Percentiles rank a stretch among this genome's conserved stretches.
These are phyloP conservation scores for Hartigia nigra DNA, from an alignment of 2,888 invertebrate genomes.

Conservation along the genomic window DNA sequence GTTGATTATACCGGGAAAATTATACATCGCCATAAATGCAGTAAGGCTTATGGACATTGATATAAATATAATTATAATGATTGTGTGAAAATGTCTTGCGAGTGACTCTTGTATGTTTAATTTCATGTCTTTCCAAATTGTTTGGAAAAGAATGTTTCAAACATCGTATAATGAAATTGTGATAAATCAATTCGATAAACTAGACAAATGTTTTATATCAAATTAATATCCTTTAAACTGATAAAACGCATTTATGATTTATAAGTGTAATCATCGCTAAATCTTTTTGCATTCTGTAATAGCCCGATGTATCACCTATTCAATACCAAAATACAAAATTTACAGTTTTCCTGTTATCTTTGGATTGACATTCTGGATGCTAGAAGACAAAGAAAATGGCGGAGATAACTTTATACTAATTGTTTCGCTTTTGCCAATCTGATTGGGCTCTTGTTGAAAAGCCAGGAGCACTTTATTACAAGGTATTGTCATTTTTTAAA, in stretches of 20 bases:
- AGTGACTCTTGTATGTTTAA: neutral
- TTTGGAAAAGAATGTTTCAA: neutral
- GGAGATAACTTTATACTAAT: neutral
- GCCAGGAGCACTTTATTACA: slow-evolving; percentile 18
- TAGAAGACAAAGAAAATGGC: neutral
- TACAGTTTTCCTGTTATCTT: neutral
- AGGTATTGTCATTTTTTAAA: slow-evolving; percentile 35
- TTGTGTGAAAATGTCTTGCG: neutral
- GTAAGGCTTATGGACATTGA: neutral
- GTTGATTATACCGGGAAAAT: neutral
- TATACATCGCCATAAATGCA: neutral
- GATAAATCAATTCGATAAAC: neutral
- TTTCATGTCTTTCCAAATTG: neutral
- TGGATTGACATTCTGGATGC: neutral
- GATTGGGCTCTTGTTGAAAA: neutral
- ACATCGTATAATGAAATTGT: neutral
- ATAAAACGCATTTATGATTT: neutral
- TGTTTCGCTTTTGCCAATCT: neutral
- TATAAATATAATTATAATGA: neutral
- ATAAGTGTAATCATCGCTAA: neutral
- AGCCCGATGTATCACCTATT: neutral
- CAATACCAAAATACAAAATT: neutral
- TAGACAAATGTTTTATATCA: neutral
- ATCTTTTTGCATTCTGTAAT: neutral
- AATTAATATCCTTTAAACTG: neutral